Conservation (phyloP, 2,888 invertebrate genomes). For the Podotricha telesiphe region DNA sequence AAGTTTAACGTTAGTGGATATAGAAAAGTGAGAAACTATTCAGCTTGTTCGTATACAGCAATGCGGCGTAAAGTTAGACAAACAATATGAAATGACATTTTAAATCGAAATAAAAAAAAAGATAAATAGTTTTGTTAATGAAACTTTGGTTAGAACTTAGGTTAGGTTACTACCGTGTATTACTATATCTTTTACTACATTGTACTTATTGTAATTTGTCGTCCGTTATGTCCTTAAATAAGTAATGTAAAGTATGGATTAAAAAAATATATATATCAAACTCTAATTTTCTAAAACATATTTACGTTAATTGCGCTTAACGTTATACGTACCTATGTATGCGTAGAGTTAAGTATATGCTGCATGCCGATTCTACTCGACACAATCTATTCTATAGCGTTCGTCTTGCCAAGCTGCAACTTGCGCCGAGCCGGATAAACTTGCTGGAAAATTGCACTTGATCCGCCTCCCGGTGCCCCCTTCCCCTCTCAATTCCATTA, state of each 20-base stretch:
- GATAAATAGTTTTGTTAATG: neutral
- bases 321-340: neutral
- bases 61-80: neutral
- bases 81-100: neutral
- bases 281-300: neutral
- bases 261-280: neutral
- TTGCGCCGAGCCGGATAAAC: slow-evolving; percentile 53
- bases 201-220: too few species aligned
- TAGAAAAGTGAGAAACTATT: slow-evolving; percentile 23
- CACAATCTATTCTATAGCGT: slow-evolving; percentile 40
- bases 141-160: neutral
- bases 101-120: neutral
- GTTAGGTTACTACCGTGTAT: too few species aligned
- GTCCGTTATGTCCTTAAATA: neutral
- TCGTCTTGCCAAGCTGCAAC: slow-evolving; percentile 47
- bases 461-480: slow-evolving; percentile 54
- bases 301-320: neutral
- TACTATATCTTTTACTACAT: too few species aligned
- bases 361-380: slow-evolving; percentile 27
- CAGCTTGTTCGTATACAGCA: slow-evolving; percentile 8
- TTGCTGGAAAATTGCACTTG: slow-evolving; percentile 73
- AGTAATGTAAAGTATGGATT: too few species aligned
- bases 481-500: slow-evolving; percentile 61
- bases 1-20: slow-evolving; percentile 37
- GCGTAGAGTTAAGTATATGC: slow-evolving; percentile 8